These are phyloP conservation scores for Sitta carolinensis DNA, from an alignment of 2,797 vertebrate species.

Conservation along the genomic window DNA sequence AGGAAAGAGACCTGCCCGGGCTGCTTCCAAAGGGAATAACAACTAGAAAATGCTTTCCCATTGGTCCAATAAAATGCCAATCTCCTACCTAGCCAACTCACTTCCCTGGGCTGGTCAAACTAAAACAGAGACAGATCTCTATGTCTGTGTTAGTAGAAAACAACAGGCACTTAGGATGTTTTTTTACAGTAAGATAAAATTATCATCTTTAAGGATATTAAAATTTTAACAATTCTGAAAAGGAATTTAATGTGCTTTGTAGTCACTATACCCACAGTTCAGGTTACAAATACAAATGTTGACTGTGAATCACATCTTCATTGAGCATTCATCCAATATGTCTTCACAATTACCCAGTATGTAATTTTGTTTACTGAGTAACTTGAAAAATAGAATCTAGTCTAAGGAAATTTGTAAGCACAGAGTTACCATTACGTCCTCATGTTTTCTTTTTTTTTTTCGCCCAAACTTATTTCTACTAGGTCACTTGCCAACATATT, in stretches of 20 bases:
- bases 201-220: background rate
- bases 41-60: no score
- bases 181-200: slow-evolving; percentile 46
- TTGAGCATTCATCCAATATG: background rate
- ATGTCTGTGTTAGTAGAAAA: background rate
- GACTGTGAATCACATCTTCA: background rate
- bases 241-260: background rate
- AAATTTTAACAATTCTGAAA: background rate
- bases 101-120: no score
- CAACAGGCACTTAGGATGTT: slow-evolving; percentile 11
- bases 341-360: background rate
- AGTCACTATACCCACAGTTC: background rate
- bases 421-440: background rate
- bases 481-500: background rate
- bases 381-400: background rate
- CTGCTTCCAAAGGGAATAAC: no score
- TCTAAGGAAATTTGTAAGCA: background rate
- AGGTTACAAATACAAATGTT: background rate
- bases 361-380: background rate
- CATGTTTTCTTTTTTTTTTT: background rate
- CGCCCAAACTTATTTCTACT: background rate
- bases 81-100: no score
- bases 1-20: no score
- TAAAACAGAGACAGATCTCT: background rate
- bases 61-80: no score